Base-by-base conservation (phyloP, 2,113 vertebrate genomes). In the Lates calcarifer region DNA sequence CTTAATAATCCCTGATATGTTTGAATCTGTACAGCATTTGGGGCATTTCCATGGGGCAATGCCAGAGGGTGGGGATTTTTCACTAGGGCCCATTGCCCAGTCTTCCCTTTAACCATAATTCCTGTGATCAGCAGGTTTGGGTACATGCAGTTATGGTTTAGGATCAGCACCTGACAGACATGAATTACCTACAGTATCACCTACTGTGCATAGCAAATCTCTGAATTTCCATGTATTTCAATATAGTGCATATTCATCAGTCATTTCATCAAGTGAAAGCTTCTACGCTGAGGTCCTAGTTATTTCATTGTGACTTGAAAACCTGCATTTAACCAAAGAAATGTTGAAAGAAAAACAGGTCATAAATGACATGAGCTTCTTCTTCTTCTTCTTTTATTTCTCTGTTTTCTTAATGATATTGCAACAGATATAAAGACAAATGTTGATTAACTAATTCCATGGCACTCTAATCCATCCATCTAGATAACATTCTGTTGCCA, bases 1-100 rank as follows among this genome's bases (percentile, higher is more conserved):
- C 78, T 86, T 90, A 87, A 87, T 95, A 95, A 95, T 95, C 94
- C 91, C 63, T 85, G 89, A 93, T 89, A 90, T 82, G 86, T 79
- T 84, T 74, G 86, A 90, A 87, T 92, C 85, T n/a, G 65, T 78
- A 64, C 67, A 64, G 63, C 64, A 15, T 89, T 87, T 73, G 74
- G 63, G 78, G 85, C 29, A 56, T 85, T 88, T 93, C 69, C n/a
- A 68, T 77, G 71, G 84, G 89, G 74, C 64, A 57, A 73, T 79
- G 82, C 86, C 81, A 79, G 82, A 80, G 82, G 87, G 73, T 39
- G 70, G 62, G 73, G 77, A 77, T 62, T 87, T 86, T 81, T 70
- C 49, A 56, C 66, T 17, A 66, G 35, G 70, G 66, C 35, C 68
- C 17, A 43, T 74, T 64, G 62, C 79, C 80, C 62, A 39, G 81